These are phyloP conservation scores for Numenius phaeopus DNA, from an alignment of 2,797 vertebrate species.

Conservation along the genomic window DNA sequence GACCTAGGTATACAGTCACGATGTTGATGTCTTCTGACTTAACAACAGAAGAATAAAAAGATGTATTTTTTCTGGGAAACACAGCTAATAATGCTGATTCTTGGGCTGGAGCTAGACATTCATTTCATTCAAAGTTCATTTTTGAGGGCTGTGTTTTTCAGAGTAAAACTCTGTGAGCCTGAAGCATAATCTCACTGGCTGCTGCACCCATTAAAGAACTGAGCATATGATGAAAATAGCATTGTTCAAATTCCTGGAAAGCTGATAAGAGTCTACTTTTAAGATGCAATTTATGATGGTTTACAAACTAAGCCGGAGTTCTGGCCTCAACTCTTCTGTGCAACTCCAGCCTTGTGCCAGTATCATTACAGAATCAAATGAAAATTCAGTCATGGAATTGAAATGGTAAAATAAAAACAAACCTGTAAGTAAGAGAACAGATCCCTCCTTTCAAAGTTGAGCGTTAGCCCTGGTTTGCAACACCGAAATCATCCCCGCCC, in stretches of 20 bases:
- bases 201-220: background rate
- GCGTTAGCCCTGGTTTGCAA: background rate
- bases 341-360: background rate
- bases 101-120: background rate
- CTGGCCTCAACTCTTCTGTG: background rate
- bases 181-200: background rate
- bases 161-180: background rate
- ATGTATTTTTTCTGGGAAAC: background rate
- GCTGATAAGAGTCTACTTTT: background rate
- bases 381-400: background rate
- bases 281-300: background rate
- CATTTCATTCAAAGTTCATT: background rate
- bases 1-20: background rate
- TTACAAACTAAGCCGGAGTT: background rate
- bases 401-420: background rate
- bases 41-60: background rate
- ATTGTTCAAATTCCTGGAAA: constrained; percentile 8
- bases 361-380: background rate
- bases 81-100: background rate
- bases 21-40: background rate
- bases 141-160: background rate
- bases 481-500: background rate
- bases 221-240: background rate
- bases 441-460: background rate
- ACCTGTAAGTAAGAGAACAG: background rate